Conservation (phyloP, 2,797 vertebrate genomes). For the Lagorchestes hirsutus region DNA sequence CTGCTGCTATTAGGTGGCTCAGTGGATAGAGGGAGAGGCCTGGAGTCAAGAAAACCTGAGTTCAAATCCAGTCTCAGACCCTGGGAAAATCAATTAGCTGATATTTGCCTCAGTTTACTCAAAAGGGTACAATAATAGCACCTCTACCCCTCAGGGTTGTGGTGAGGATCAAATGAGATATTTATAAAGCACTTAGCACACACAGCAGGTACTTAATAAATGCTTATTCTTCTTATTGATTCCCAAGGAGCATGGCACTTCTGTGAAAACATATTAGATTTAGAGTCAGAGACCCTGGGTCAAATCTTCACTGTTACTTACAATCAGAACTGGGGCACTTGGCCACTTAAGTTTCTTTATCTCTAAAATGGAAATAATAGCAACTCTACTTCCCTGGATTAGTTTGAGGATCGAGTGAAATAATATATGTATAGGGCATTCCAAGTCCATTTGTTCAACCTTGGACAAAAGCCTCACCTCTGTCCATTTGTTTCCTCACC, state of each 20-base stretch:
- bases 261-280: not conserved
- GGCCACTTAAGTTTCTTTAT: not conserved
- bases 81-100: not conserved
- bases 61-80: not conserved
- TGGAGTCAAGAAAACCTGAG: not conserved
- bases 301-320: not conserved
- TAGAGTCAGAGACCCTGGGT: not conserved
- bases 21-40: not conserved
- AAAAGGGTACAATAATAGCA: not conserved
- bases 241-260: not conserved
- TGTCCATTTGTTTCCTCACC: not conserved
- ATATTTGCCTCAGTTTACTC: not conserved
- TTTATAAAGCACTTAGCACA: conserved; percentile 2
- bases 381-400: not conserved
- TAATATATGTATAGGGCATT: not conserved
- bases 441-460: not conserved
- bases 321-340: not conserved
- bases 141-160: not conserved
- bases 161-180: not conserved
- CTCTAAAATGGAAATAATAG: not conserved
- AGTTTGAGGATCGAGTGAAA: not conserved
- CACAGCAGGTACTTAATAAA: conserved; percentile 8
- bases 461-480: not conserved
- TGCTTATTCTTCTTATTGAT: not conserved
- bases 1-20: not conserved